Base-by-base conservation (phyloP, 2,888 invertebrate genomes). In the Hyppa rectilinea region DNA sequence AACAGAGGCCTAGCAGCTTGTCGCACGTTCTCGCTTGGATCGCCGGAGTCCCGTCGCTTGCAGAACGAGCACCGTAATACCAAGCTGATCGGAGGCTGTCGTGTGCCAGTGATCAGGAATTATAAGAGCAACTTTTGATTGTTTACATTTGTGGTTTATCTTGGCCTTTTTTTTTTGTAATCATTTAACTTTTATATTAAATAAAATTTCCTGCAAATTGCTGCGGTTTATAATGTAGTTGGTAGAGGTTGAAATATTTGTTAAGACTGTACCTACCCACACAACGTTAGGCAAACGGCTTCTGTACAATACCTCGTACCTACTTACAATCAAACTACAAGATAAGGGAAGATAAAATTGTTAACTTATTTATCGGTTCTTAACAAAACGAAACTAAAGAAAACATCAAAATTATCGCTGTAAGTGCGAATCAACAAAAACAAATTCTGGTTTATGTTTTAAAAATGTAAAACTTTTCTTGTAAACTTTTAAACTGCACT, bases 41-140 rank as follows among this genome's bases (percentile, higher is more conserved):
- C 82, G 0, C 12, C 64, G 20, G 74, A 81, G 17, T 43, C 38
- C 5, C 71, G 82, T 9, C 70, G 68, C 26, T 50, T 38, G 4
- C 68, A 72, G 34, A 81, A 64, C 29, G 59, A 72, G 20, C 40
- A 36, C 9, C 45, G 61, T 45, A 66, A 20, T 3, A 77, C 82
- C 3, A 83, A 71, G 38, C 59, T 83, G 2, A 81, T 83, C 38
- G 83, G 79, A 17, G 84, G 83, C 10, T 75, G 70, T 20, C 84
- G 84, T 6, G 84, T 83, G 10, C 83, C 83, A 9, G 81, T 83
- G 4, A 52, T 65, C 62, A 74, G 56, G 6, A 64, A 63, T 62
- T 64, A 45, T n/a, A 76, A 65, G 29, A 63, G 26, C n/a, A 78
- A 61, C 69, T 66, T 71, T 67, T 75, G 45, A 80, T 52, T 36